phyloP scores from a whole-genome alignment of 2,797 vertebrate genomes.

The Adrianichthys oophorus region DNA sequence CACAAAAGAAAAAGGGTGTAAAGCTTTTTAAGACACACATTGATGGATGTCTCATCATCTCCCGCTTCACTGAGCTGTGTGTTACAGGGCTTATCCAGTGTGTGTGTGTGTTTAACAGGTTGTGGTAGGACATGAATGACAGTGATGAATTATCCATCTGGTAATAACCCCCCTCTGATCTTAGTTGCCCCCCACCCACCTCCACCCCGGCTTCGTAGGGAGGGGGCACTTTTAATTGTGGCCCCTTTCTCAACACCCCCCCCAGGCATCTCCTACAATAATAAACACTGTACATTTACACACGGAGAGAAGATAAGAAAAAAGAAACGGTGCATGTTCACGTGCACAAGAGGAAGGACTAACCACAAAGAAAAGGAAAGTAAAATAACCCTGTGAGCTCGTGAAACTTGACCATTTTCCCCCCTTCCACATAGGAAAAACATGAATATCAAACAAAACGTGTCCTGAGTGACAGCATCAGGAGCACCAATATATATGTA shows the following conservation, averaged over 20 bases:
- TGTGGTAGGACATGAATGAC: slow-evolving; percentile 49
- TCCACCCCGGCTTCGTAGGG: slow-evolving; percentile 57
- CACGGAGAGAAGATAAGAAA: too few species aligned
- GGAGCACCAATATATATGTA: slow-evolving; percentile 67
- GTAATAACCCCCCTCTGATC: slow-evolving; percentile 73
- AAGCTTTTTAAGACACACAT: too few species aligned
- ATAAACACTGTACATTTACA: too few species aligned
- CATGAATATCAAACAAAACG: slow-evolving; percentile 23
- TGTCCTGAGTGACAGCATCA: slow-evolving; percentile 29
- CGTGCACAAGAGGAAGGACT: too few species aligned
- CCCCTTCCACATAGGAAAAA: slow-evolving; percentile 7
- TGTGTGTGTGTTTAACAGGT: slow-evolving; percentile 29
- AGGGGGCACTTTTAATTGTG: slow-evolving; percentile 73
- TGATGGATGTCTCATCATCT: too few species aligned
- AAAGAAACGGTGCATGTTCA: too few species aligned
- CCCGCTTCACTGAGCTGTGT: too few species aligned
- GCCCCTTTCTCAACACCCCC: slow-evolving; percentile 58
- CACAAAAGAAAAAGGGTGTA: too few species aligned
- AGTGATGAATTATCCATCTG: slow-evolving; percentile 76
- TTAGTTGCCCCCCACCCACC: slow-evolving; percentile 44
- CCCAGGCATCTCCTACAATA: slow-evolving; percentile 38
- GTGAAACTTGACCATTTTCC: too few species aligned
- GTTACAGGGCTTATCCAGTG: too few species aligned
- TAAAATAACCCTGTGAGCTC: too few species aligned
- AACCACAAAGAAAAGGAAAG: background rate